phyloP scores from a whole-genome alignment of 2,797 vertebrate genomes.

The Podarcis lilfordi region DNA sequence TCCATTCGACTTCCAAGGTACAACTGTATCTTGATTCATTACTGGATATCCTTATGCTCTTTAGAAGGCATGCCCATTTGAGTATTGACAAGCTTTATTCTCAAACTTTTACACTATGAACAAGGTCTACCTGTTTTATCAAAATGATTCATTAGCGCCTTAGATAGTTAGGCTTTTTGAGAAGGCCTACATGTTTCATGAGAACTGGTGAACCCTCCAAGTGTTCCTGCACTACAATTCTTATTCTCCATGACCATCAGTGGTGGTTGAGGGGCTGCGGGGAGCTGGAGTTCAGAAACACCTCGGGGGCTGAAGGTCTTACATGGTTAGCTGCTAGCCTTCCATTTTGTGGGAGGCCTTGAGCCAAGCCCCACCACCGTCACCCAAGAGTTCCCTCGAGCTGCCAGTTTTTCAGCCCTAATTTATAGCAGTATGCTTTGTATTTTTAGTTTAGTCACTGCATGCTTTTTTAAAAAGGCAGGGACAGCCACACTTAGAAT shows the following conservation, averaged over 20 bases:
- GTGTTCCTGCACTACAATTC: too few relatives aligned
- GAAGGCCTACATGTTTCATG: neutral
- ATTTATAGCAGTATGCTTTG: too few relatives aligned
- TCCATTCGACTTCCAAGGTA: too few relatives aligned
- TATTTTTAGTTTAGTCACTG: neutral
- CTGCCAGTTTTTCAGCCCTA: neutral
- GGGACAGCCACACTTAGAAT: neutral
- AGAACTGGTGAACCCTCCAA: too few relatives aligned
- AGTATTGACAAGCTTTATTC: neutral
- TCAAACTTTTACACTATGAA: neutral
- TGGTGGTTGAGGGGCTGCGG: too few relatives aligned
- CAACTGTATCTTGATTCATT: neutral
- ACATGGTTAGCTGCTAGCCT: neutral
- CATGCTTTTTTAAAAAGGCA: neutral
- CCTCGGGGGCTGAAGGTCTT: neutral
- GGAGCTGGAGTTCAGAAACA: too few relatives aligned
- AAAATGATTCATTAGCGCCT: neutral
- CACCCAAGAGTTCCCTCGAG: neutral
- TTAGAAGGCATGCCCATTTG: neutral
- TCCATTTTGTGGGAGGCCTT: neutral
- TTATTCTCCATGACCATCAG: too few relatives aligned
- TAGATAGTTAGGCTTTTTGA: neutral
- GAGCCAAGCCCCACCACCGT: neutral
- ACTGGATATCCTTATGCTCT: neutral
- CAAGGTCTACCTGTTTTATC: neutral